These are phyloP conservation scores for Lophius americanus DNA, from an alignment of 2,797 vertebrate genomes.

Conservation along the genomic window DNA sequence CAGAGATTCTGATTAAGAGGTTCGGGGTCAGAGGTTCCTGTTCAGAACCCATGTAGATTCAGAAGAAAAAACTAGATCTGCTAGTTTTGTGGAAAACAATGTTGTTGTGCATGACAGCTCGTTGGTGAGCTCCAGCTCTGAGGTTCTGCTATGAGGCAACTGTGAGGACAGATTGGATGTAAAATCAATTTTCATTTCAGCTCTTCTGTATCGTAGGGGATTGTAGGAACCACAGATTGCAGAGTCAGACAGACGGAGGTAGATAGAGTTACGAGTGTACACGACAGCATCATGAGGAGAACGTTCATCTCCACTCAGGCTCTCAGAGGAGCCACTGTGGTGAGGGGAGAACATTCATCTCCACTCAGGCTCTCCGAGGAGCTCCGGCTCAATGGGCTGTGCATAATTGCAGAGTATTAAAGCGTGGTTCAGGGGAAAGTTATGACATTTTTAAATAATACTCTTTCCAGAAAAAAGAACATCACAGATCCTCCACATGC, in stretches of 20 bases:
- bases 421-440: slow-evolving; percentile 44
- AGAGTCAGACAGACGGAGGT: slow-evolving; percentile 65
- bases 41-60: slow-evolving; percentile 1
- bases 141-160: slow-evolving; percentile 35
- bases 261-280: slow-evolving; percentile 64
- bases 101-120: slow-evolving; percentile 27
- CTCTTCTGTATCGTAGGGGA: slow-evolving; percentile 55
- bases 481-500: slow-evolving; percentile 31
- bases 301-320: slow-evolving; percentile 64
- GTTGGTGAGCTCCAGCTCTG: slow-evolving; percentile 24
- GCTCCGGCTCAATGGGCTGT: slow-evolving; percentile 61
- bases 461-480: slow-evolving; percentile 30
- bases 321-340: slow-evolving; percentile 53
- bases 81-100: slow-evolving; percentile 48
- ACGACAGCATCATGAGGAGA: slow-evolving; percentile 56
- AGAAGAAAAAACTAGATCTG: slow-evolving; percentile 6
- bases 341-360: slow-evolving; percentile 57
- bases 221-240: slow-evolving; percentile 60
- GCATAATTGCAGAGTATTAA: slow-evolving; percentile 68
- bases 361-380: slow-evolving; percentile 50
- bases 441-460: slow-evolving; percentile 68
- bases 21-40: too few species aligned
- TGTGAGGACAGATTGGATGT: slow-evolving; percentile 69
- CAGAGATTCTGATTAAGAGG: too few species aligned
- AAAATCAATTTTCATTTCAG: slow-evolving; percentile 72